Evolutionary conservation across 2,113 vertebrate species (phyloP), one percentile per base, ranked within the genome.

Genomic region (Nerophis lumbriciformis): DNA sequence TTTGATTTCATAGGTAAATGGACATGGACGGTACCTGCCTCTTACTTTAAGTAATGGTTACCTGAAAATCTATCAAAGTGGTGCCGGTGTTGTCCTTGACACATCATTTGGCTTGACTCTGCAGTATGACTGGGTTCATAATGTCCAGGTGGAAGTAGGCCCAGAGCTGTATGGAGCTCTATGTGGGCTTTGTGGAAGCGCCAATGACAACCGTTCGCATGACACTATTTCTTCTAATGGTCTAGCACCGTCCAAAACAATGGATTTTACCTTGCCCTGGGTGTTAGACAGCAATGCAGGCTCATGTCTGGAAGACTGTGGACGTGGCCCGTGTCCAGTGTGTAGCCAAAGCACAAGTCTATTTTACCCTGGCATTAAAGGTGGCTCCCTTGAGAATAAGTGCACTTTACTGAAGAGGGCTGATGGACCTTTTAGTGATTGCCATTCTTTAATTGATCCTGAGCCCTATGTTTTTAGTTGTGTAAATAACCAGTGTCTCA

Each of bases 171-270:
- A 65, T 63, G 53, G 74, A 15, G 54, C 39, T n/a, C 8, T 90
- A 8, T 87, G 86, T 0, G 90, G 91, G 36, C 78, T 94, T 48
- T 93, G 90, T 0, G 90, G 90, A 14, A 78, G 90, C 68, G 89
- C 84, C 68, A 86, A 89, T 0, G 70, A 69, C 0, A 38, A 78
- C 10, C 5, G 1, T 0, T 6, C 53, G 0, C 83, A 86, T 0
- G 83, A 79, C 56, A 62, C 78, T 49, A 16, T 68, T 49, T 69
- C 53, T 0, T 58, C 72, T 1, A 45, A 69, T 0, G 4, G 5
- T 5, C 38, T 48, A 0, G 38, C 7, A 28, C 53, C 44, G 0
- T 0, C 68, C 0, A 4, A 66, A 0, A 7, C 51, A 0, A 5
- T 63, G 11, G 78, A 81, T 19, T 85, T 87, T 6, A 83, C 76